Evolutionary conservation across 2,888 invertebrate genomes (phyloP).

Genomic region (Reticulitermes lucifugus): DNA sequence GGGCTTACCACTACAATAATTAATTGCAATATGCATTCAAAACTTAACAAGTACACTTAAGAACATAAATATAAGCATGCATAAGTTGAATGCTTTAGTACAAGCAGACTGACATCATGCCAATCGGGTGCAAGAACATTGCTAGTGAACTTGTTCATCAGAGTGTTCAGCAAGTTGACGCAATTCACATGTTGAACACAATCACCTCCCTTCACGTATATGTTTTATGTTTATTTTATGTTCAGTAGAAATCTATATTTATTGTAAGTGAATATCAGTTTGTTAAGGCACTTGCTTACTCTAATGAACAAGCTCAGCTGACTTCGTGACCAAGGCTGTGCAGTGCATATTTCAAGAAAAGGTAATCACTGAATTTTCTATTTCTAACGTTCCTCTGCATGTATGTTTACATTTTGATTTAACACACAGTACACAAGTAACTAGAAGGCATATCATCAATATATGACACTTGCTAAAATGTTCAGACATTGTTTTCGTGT

Average conservation of each 20-base stretch:
- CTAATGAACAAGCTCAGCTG: constrained; percentile 2
- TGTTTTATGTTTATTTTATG: too few relatives aligned
- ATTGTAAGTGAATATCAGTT: neutral
- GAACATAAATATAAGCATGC: neutral
- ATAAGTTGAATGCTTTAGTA: neutral
- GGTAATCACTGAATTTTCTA: neutral
- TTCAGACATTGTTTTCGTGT: too few relatives aligned
- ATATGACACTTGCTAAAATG: too few relatives aligned
- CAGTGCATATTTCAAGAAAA: neutral
- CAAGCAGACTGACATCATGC: neutral
- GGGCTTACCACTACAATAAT: neutral
- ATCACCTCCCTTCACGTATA: neutral
- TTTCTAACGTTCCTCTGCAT: too few relatives aligned
- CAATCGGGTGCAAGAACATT: neutral
- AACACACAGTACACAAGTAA: too few relatives aligned
- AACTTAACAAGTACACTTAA: neutral
- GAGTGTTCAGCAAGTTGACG: too few relatives aligned
- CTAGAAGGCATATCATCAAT: too few relatives aligned
- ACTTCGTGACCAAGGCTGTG: neutral
- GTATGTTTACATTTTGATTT: too few relatives aligned
- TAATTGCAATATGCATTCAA: neutral
- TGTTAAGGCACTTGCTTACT: neutral
- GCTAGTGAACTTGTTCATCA: neutral
- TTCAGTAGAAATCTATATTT: too few relatives aligned
- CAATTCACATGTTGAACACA: too few relatives aligned